These are phyloP conservation scores for Isurus oxyrinchus DNA, from an alignment of 2,113 vertebrate species.

Conservation along the genomic window DNA sequence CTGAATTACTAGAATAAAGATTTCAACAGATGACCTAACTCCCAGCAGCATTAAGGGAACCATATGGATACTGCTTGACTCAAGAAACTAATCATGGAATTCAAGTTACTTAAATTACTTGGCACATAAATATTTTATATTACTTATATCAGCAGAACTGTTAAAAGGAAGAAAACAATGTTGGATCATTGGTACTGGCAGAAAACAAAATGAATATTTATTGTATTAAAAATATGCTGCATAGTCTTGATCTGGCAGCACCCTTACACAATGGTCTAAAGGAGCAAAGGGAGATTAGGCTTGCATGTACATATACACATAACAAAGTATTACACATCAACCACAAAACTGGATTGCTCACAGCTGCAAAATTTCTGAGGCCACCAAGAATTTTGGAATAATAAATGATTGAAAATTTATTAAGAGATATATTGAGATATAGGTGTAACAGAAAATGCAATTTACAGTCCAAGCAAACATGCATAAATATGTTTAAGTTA, in stretches of 20 bases:
- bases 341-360: background rate
- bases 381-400: background rate
- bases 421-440: background rate
- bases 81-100: background rate
- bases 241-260: background rate
- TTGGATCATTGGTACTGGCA: background rate
- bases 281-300: constrained; percentile 41
- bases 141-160: background rate
- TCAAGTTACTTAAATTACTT: background rate
- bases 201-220: background rate
- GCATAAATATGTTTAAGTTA: background rate
- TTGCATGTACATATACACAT: background rate
- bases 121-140: background rate
- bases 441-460: background rate
- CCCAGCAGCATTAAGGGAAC: background rate
- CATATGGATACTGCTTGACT: background rate
- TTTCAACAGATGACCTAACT: background rate
- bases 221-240: background rate
- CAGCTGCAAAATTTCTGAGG: background rate
- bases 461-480: background rate
- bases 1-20: background rate
- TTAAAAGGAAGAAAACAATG: background rate
- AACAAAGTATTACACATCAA: background rate
- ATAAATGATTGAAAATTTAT: background rate
- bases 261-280: constrained; percentile 9